These are phyloP conservation scores for Oscheius sp. DNA, from an alignment of 2,888 invertebrate genomes.

Conservation along the genomic window DNA sequence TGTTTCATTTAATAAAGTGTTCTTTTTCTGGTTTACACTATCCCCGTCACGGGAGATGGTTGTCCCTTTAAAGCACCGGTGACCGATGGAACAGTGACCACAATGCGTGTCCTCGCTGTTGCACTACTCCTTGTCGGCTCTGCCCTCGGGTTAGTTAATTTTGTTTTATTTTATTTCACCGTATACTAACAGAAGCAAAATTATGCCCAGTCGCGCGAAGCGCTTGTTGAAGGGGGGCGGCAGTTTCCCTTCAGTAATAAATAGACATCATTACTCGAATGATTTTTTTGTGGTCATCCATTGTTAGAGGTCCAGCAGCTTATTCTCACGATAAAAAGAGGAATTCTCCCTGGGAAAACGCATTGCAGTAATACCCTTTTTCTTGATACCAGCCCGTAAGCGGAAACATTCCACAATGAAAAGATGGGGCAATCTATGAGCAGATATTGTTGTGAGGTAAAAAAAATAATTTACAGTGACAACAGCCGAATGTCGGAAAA, in stretches of 20 bases:
- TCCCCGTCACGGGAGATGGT: constrained; percentile 19
- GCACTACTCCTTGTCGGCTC: constrained; percentile 14
- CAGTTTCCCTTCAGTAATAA: neutral
- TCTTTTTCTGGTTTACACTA: constrained; percentile 22
- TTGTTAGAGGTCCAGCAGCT: no score
- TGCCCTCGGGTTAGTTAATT: constrained; percentile 5
- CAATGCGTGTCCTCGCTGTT: neutral
- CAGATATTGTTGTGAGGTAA: no score
- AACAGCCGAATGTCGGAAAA: no score
- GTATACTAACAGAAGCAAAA: constrained; percentile 1
- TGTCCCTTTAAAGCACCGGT: neutral
- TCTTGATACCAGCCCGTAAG: no score
- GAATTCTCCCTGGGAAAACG: no score
- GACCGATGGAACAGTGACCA: neutral
- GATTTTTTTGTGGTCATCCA: neutral
- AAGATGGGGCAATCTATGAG: no score
- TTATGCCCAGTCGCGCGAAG: no score
- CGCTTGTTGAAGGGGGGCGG: no score
- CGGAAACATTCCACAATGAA: no score
- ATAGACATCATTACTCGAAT: neutral
- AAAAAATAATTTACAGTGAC: no score
- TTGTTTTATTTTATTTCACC: constrained; percentile 3
- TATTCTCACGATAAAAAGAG: no score
- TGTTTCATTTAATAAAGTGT: constrained; percentile 8
- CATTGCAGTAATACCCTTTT: neutral